Conservation (phyloP, 37 sponge, comb jelly and placozoan genomes). For the Crambe crambe region DNA sequence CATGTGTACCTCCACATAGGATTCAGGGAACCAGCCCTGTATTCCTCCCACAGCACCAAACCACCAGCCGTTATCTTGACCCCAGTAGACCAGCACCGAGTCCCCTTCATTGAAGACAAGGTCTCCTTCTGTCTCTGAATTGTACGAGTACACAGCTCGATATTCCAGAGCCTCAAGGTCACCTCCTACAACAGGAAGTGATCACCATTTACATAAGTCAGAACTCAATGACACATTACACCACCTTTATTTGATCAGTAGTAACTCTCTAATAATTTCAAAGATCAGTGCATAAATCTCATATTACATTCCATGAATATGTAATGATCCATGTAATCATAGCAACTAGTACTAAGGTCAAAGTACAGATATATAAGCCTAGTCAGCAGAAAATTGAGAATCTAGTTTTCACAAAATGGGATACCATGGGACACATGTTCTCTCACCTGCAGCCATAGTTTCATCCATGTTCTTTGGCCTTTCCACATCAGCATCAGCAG, state of each 20-base stretch:
- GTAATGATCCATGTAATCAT: too few species aligned
- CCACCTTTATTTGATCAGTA: too few species aligned
- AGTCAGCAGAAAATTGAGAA: too few species aligned
- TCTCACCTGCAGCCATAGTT: slow-evolving; percentile 26
- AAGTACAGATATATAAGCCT: too few species aligned
- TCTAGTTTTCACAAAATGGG: too few species aligned
- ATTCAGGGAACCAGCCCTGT: slow-evolving; percentile 88
- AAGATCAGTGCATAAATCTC: too few species aligned
- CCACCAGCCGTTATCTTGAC: slow-evolving; percentile 89
- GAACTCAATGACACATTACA: not conserved
- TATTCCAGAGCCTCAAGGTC: slow-evolving; percentile 58
- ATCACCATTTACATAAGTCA: not conserved
- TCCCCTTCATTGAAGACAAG: slow-evolving; percentile 73
- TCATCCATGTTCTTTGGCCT: slow-evolving; percentile 28
- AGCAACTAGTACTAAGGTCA: too few species aligned
- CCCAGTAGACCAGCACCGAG: slow-evolving; percentile 76
- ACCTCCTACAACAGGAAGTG: slow-evolving; percentile 3
- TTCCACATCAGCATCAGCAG: not conserved
- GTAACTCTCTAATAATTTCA: too few species aligned
- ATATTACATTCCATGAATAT: too few species aligned
- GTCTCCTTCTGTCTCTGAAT: slow-evolving; percentile 59
- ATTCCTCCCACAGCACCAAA: slow-evolving; percentile 53
- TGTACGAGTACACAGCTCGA: slow-evolving; percentile 50
- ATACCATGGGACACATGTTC: too few species aligned
- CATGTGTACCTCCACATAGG: slow-evolving; percentile 81